phyloP scores from a whole-genome alignment of 2,888 invertebrate species.

The Oxytorus armatus region DNA sequence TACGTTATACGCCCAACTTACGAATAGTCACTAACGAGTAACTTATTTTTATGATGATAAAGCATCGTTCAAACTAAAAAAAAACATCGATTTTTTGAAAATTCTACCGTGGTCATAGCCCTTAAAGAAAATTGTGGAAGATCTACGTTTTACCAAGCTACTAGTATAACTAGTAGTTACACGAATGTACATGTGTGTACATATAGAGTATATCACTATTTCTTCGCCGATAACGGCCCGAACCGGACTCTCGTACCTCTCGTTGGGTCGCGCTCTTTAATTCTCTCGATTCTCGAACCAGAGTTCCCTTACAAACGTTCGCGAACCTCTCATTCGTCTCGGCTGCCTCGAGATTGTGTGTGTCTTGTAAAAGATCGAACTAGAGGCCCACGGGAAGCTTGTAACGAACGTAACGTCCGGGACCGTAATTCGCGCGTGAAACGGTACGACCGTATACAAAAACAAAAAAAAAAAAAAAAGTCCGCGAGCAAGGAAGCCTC shows the following conservation, averaged over 20 bases:
- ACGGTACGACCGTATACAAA: conserved; percentile 63
- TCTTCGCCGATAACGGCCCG: conserved; percentile 48
- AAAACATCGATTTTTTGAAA: too few species aligned
- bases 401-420: conserved; percentile 67
- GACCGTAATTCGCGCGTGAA: conserved; percentile 71
- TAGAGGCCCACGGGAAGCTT: conserved; percentile 49
- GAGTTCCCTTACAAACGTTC: conserved; percentile 36
- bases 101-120: too few species aligned
- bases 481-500: conserved; percentile 49
- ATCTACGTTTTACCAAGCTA: too few species aligned
- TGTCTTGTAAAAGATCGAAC: conserved; percentile 30
- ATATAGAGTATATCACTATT: conserved; percentile 25
- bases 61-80: too few species aligned
- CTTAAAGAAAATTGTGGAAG: too few species aligned
- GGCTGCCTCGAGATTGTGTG: conserved; percentile 13
- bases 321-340: conserved; percentile 36
- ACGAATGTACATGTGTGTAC: background rate
- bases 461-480: conserved; percentile 60
- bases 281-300: conserved; percentile 32
- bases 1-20: too few species aligned
- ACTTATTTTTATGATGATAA: too few species aligned
- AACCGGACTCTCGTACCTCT: conserved; percentile 42
- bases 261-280: conserved; percentile 36
- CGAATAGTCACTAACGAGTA: too few species aligned
- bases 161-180: too few species aligned